These are phyloP conservation scores for Tragopan temminckii DNA, from an alignment of 2,797 vertebrate species.

Conservation along the genomic window DNA sequence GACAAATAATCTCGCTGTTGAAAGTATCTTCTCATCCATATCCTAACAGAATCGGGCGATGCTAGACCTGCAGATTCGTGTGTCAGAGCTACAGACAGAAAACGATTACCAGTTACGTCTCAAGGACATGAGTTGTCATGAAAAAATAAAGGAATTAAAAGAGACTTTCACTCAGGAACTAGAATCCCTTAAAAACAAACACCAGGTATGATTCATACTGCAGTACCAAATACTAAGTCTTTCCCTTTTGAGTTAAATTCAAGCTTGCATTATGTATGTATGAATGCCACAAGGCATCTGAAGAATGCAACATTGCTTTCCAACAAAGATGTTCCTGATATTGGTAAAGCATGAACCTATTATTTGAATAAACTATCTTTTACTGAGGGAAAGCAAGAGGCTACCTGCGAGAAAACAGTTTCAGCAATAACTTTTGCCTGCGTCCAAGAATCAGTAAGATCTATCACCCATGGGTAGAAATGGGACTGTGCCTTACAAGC, in stretches of 20 bases:
- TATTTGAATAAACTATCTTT: background rate
- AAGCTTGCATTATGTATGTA: background rate
- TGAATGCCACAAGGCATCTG: background rate
- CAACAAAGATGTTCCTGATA: background rate
- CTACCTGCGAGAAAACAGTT: background rate
- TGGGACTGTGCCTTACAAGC: background rate
- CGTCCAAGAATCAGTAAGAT: background rate
- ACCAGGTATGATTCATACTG: constrained; percentile 85
- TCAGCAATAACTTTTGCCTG: background rate
- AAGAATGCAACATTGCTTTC: background rate
- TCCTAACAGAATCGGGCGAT: constrained; percentile 86
- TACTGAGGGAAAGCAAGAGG: background rate
- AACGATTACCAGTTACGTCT: constrained; percentile 92
- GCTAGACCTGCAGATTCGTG: constrained; percentile 88
- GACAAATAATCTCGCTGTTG: background rate
- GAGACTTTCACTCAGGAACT: constrained; percentile 90
- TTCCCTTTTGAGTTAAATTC: background rate
- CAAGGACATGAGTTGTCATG: constrained; percentile 90
- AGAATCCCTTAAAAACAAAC: constrained; percentile 84
- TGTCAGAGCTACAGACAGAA: constrained; percentile 92
- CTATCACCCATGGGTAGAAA: background rate
- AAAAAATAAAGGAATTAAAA: constrained; percentile 90
- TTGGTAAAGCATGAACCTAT: background rate
- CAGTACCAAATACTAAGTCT: background rate
- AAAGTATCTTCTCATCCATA: constrained; percentile 1